Base-by-base conservation (phyloP, 64 coral and sea anemone species). In the Astreopora myriophthalma region DNA sequence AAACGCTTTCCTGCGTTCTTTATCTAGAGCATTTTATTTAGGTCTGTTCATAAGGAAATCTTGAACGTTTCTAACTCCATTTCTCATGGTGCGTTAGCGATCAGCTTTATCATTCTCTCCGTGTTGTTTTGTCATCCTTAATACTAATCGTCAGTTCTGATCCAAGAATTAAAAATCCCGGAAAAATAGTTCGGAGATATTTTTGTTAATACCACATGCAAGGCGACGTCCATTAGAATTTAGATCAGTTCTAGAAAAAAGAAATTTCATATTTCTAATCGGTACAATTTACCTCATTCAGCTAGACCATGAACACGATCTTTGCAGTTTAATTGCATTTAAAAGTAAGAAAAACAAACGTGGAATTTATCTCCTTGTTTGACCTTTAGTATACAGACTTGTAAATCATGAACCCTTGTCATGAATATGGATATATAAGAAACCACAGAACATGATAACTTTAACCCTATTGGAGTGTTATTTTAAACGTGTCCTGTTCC, bases 391-490 rank as follows among this genome's bases (percentile, higher is more conserved):
- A 80, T 80, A 17, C 24, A 60, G 14, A 17, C 17, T 34, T 52
- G 75, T 30, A 29, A 33, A 60, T 34, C 49, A 13, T 80, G 76
- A 58, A 80, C 76, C 22, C 28, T 10, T 57, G 76, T 78, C n/a
- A 51, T 51, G 22, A 51, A 78, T 78, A 78, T 78, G 75, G 44
- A 80, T 35, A 24, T 29, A 28, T 80, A 5, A 80, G 28, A 80
- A 78, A 80, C 76, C 49, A 48, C 76, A 80, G 20, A 80, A 58
- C 76, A 80, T 17, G 48, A 80, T 60, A 80, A 80, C 49, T 80
- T 80, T 34, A 80, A 70, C 67, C 29, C 67, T 30, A 0, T 70
- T 30, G 51, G 8, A 55, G 51, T 80, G 9, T 16, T 35, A 78
- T 5, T 29, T 49, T 51, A 14, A 48, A 78, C 75, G 42, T 51